These are phyloP conservation scores for Phasia obesa DNA, from an alignment of 2,888 invertebrate genomes.

Conservation along the genomic window DNA sequence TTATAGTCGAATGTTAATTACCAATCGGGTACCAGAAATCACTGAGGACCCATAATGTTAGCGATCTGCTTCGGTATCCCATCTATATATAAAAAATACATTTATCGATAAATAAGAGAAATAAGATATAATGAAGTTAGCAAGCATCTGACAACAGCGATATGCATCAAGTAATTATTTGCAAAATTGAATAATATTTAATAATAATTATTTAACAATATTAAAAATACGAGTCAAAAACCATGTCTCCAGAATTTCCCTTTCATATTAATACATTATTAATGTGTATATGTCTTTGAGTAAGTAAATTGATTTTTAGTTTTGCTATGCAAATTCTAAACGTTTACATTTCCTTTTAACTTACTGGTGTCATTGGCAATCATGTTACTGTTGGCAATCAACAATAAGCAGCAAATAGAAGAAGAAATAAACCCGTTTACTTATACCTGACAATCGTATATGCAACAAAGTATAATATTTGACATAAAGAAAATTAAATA, in stretches of 20 bases:
- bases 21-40: too few species aligned
- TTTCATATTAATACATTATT: background rate
- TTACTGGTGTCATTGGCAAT: slow-evolving; percentile 52
- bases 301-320: slow-evolving; percentile 58
- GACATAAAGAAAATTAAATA: slow-evolving; percentile 27
- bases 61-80: too few species aligned
- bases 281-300: background rate
- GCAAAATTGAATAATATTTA: too few species aligned
- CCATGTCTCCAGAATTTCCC: background rate
- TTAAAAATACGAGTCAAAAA: too few species aligned
- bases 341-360: slow-evolving; percentile 55
- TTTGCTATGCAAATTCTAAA: slow-evolving; percentile 58
- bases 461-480: background rate
- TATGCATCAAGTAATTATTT: too few species aligned
- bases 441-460: slow-evolving; percentile 14
- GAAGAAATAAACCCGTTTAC: background rate
- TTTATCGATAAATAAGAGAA: too few species aligned
- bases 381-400: slow-evolving; percentile 24
- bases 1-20: too few species aligned
- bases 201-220: too few species aligned
- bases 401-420: background rate
- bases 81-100: too few species aligned
- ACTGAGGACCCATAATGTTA: too few species aligned
- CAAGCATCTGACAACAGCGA: too few species aligned
- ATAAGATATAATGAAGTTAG: too few species aligned